Evolutionary conservation across 2,888 invertebrate genomes (phyloP), one percentile per base, ranked within the genome.

Genomic region (Macropis europaea): DNA sequence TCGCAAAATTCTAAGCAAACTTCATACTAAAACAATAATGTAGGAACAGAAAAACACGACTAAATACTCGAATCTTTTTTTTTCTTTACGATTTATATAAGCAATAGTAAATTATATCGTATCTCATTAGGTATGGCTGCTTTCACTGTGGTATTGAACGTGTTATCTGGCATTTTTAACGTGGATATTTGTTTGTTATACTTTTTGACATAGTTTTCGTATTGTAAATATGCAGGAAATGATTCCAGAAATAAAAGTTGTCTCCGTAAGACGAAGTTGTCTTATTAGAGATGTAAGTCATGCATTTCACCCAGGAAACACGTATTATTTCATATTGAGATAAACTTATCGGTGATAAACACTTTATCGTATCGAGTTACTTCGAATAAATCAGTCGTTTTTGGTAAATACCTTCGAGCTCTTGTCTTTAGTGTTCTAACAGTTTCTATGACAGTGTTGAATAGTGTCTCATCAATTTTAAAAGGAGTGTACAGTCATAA

Each of bases 311-410:
- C 45, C 52, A 22, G n/a, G 6, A 22, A 22, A 47, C n/a, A 36
- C 15, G 28, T 28, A 42, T 59, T 64, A 34, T 42, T 28, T 28
- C 26, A 15, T 9, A 38, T 48, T 5, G 13, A 40, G 62, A 73
- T 62, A 73, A 62, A 62, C 7, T 52, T 60, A 24, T 73, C 54
- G 13, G 17, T 2, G 48, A 34, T 53, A 60, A 40, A 60, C 40
- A 40, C 15, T 26, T 28, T 60, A 32, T 56, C 32, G 13, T 5
- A 36, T 6, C 22, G 30, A 59, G 32, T 5, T n/a, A 24, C 9
- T 53, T 48, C 43, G 26, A 47, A n/a, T 54, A 17, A 24, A 47
- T 40, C 45, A 74, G 62, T 73, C 9, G 24, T 15, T 32, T 43
- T 50, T 38, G 2, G 6, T 38, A 9, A 6, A 28, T 26, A 34